Conservation (phyloP, 2,888 invertebrate species). For the Clistopyga incitator region DNA sequence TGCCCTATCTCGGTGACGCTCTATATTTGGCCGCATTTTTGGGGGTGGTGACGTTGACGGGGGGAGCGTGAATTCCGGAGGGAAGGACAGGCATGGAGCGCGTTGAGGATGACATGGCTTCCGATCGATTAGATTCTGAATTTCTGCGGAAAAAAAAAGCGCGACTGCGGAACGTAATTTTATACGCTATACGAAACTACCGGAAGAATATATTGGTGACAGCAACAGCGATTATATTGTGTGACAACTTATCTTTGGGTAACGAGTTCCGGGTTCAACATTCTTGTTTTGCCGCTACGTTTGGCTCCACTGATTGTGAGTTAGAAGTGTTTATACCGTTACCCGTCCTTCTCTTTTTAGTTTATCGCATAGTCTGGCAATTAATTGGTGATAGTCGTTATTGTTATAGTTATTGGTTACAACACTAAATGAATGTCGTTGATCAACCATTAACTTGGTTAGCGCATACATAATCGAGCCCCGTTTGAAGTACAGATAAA, state of each 20-base stretch:
- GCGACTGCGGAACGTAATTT: constrained; percentile 52
- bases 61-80: constrained; percentile 55
- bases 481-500: no score
- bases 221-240: constrained; percentile 5
- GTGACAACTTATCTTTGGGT: constrained; percentile 49
- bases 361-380: constrained; percentile 5
- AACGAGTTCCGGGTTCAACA: neutral
- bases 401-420: neutral
- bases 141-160: constrained; percentile 67
- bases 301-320: neutral
- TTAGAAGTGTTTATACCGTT: neutral
- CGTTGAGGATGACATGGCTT: constrained; percentile 59
- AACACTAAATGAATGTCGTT: no score
- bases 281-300: neutral
- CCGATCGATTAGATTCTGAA: constrained; percentile 73
- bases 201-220: neutral
- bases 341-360: neutral
- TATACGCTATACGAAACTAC: constrained; percentile 56
- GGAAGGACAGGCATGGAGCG: constrained; percentile 46
- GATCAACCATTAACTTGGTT: no score
- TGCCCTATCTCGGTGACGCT: neutral
- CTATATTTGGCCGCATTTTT: neutral
- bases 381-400: neutral
- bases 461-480: no score
- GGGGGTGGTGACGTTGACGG: constrained; percentile 22